Evolutionary conservation across 2,797 vertebrate species (phyloP), one percentile per base, ranked within the genome.

Genomic region (Hypotaenidia philippensis): DNA sequence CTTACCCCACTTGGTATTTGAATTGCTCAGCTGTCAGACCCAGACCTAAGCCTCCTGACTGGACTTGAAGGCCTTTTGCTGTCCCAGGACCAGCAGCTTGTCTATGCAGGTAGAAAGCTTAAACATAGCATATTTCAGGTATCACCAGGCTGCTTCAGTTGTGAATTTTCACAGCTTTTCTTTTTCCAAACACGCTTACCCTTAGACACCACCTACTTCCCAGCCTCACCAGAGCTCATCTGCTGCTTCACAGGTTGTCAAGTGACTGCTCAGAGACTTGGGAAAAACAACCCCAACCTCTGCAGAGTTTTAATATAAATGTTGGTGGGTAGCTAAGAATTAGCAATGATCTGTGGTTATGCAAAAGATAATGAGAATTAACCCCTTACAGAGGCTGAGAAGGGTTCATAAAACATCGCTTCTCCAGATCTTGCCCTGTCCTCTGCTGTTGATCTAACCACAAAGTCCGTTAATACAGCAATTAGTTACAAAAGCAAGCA

Each of bases 161-260:
- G 83, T 3, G 83, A 78, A 56, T 90, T 88, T 81, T 90, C 92
- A 81, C 76, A 86, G 64, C 5, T 89, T 94, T 83, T 47, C 22
- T 47, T 47, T 22, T 47, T 44, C 69, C 53, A 72, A 63, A 49
- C 40, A 31, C 64, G 14, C 76, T 94, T 68, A 55, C 38, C 74
- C 87, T 53, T 20, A 78, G 74, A 80, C 84, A 92, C 59, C 93
- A 84, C 68, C 93, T 74, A 59, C 93, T 34, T n/a, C 45, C 84
- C 59, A 87, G 64, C 55, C 79, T 52, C 76, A 87, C 26, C 85
- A 74, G 76, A 76, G 31, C 90, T 74, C 90, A 32, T 36, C 79
- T 90, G 83, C 38, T 49, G 19, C 76, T 75, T 53, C 5, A 2
- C 79, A 77, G 27, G 32, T 29, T 95, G 92, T 64, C 85, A 91